Conservation (phyloP, 2,888 invertebrate genomes). For the Diachrysia chrysitis region DNA sequence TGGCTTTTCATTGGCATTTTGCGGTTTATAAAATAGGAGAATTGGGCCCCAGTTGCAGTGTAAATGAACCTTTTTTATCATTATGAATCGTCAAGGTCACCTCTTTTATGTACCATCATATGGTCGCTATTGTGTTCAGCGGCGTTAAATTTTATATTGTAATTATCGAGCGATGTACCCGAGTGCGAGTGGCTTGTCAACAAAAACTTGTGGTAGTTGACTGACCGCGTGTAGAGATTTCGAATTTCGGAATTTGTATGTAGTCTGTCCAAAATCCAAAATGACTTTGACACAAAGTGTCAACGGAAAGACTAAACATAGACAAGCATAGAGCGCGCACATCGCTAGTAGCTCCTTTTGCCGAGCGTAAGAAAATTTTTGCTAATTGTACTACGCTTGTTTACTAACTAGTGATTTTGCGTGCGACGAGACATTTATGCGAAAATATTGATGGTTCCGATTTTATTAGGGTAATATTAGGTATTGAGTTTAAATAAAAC, state of each 20-base stretch:
- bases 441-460: no score
- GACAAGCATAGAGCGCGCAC: no score
- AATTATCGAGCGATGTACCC: constrained; percentile 50
- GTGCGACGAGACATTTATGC: no score
- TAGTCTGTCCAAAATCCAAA: background rate
- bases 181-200: constrained; percentile 24
- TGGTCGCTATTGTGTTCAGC: constrained; percentile 63
- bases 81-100: constrained; percentile 84
- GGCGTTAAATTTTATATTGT: constrained; percentile 46
- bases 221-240: constrained; percentile 28
- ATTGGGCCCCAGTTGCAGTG: constrained; percentile 88
- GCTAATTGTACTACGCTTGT: no score
- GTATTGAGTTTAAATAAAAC: no score
- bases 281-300: background rate
- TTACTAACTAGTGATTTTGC: no score
- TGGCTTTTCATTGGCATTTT: no score
- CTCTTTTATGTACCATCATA: constrained; percentile 79
- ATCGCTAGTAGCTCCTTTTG: no score
- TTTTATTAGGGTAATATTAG: no score
- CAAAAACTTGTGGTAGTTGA: constrained; percentile 40
- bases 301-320: no score
- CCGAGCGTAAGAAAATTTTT: no score
- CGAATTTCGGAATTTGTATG: constrained; percentile 30
- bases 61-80: constrained; percentile 88
- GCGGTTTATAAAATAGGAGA: no score